These are phyloP conservation scores for Diaphora mendica DNA, from an alignment of 2,888 invertebrate genomes.

Conservation along the genomic window DNA sequence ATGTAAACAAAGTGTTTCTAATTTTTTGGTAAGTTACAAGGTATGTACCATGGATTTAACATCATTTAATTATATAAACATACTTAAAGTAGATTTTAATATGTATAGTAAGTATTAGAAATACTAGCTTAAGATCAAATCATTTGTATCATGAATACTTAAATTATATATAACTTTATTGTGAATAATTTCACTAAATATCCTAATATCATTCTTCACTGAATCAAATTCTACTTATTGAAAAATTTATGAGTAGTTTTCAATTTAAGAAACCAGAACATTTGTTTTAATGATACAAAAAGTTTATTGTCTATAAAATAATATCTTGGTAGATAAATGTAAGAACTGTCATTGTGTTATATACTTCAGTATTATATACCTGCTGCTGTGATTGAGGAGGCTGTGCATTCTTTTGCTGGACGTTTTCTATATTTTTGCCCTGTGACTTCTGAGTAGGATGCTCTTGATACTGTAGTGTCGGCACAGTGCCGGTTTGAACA, in stretches of 20 bases:
- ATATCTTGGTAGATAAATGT: neutral
- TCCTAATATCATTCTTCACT: too few relatives aligned
- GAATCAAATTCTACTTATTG: too few relatives aligned
- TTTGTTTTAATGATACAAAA: neutral
- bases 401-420: constrained; percentile 87
- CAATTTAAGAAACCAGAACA: too few relatives aligned
- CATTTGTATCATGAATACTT: neutral
- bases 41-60: neutral
- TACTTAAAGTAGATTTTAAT: neutral
- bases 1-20: neutral
- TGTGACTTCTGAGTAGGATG: constrained; percentile 87
- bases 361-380: constrained; percentile 16
- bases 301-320: neutral
- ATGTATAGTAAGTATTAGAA: neutral
- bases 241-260: too few relatives aligned
- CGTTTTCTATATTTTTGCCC: constrained; percentile 87
- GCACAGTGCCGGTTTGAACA: constrained; percentile 87
- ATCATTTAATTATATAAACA: neutral
- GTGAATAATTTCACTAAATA: neutral
- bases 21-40: neutral
- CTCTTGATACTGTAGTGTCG: constrained; percentile 89
- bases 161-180: neutral
- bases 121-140: too few relatives aligned
- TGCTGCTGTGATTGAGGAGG: constrained; percentile 72
- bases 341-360: neutral